phyloP scores from a whole-genome alignment of 2,113 vertebrate species.

The Anas platyrhynchos region DNA sequence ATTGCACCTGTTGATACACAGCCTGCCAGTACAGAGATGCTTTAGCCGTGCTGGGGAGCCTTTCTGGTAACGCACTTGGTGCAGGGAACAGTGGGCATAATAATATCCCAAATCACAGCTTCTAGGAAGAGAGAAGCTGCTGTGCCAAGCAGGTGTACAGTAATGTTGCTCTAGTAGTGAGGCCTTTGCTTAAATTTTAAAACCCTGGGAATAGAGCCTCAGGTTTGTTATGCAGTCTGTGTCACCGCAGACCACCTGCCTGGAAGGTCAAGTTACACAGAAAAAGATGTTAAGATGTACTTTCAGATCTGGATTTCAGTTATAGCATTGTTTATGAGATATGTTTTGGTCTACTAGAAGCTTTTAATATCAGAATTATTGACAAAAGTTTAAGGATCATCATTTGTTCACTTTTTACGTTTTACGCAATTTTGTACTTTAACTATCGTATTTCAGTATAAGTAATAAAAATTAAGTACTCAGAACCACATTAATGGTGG shows the following conservation, averaged over 20 bases:
- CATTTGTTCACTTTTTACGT: not conserved
- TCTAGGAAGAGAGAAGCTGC: not conserved
- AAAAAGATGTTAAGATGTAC: not conserved
- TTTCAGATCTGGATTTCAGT: not conserved
- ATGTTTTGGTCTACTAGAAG: not conserved
- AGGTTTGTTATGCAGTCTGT: not conserved
- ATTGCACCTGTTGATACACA: not conserved
- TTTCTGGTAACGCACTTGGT: not conserved
- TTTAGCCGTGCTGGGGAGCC: not conserved
- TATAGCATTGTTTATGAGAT: not conserved
- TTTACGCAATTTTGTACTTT: not conserved
- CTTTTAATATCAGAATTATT: not conserved
- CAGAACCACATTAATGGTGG: not conserved
- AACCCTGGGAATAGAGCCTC: not conserved
- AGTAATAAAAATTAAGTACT: conserved; percentile 27
- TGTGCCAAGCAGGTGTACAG: not conserved
- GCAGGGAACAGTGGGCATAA: not conserved
- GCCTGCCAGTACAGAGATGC: not conserved
- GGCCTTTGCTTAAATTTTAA: not conserved
- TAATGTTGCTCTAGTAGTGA: not conserved
- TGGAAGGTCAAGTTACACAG: not conserved
- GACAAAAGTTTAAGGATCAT: not conserved
- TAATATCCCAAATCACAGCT: not conserved
- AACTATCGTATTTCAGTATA: not conserved
- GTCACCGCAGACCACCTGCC: not conserved